Base-by-base conservation (phyloP, 1,140 invertebrate species). In the Ceratina calcarata region DNA sequence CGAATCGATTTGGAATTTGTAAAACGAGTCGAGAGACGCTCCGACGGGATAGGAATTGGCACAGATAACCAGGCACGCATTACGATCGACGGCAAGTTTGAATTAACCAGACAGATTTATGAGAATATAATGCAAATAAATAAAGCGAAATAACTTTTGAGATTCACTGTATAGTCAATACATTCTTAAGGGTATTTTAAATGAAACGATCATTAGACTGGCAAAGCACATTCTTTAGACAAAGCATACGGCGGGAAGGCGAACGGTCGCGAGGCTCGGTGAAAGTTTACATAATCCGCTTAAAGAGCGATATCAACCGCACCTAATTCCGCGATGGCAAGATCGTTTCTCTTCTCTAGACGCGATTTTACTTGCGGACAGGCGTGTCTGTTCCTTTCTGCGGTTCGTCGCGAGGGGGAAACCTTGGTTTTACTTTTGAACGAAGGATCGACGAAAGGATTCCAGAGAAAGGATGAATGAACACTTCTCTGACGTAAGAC, bases 371-470 rank as follows among this genome's bases (percentile, higher is more conserved):
- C 69, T n/a, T 8, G 32, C 3, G 55, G 13, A 45, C 76, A 71
- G 85, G 85, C 81, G 85, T 86, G 70, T 13, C 70, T 16, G 68
- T 60, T 81, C 58, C 27, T 62, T 67, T 57, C 55, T 55, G 71
- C 57, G 64, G 68, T 49, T 75, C 49, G 49, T 45, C 55, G 22
- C 27, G 67, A 60, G 67, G 84, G 86, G 82, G 84, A 88, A 88
- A 87, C 83, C 77, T 74, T 79, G 81, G 78, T 88, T 88, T 88
- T 88, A 88, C 87, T 88, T 88, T 88, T 88, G 82, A 79, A 60
- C 27, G 62, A 78, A 86, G 77, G 85, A 86, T 83, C 78, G 76
- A 83, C 72, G 81, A 86, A 83, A 86, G 85, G 81, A 86, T 83
- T 74, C 73, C 72, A 67, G 83, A 75, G 81, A 86, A 86, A 86